A percentile compares a stretch with the other conserved stretches of the same genome.
These are phyloP conservation scores for Phylloscopus collybita DNA, from an alignment of 2,797 vertebrate genomes.

Conservation along the genomic window DNA sequence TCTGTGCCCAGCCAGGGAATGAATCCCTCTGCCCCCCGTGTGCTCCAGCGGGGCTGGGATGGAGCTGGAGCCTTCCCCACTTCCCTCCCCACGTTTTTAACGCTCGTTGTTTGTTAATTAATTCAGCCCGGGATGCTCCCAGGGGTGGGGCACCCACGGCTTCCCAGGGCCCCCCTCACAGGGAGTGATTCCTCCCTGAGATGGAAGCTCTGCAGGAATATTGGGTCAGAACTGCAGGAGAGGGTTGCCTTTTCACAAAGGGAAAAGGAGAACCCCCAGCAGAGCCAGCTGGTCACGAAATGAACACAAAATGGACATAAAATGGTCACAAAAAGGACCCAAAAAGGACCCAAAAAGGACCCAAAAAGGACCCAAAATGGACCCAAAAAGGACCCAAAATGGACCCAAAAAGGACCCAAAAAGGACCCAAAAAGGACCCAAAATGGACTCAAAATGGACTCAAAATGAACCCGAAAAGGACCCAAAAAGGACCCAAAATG, in stretches of 20 bases:
- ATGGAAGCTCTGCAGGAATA: too few relatives aligned
- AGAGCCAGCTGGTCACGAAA: background rate
- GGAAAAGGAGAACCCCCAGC: background rate
- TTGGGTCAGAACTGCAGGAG: background rate
- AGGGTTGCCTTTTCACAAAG: background rate
- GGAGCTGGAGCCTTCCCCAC: background rate
- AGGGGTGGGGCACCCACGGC: background rate
- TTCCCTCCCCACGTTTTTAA: background rate
- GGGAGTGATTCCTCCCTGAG: fast-evolving
- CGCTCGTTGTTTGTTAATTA: background rate
- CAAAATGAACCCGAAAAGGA: too few relatives aligned
- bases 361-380: too few relatives aligned
- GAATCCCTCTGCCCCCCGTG: background rate
- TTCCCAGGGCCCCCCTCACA: background rate
- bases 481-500: too few relatives aligned
- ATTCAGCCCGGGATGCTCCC: background rate
- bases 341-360: too few relatives aligned
- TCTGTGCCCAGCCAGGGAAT: too few relatives aligned
- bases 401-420: too few relatives aligned
- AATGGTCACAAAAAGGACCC: too few relatives aligned
- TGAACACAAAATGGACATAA: too few relatives aligned
- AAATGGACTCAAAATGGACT: too few relatives aligned
- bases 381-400: too few relatives aligned
- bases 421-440: too few relatives aligned
- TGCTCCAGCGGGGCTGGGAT: background rate